These are phyloP conservation scores for Petrocephalus schoutedeni DNA, from an alignment of 2,797 vertebrate genomes.

Conservation along the genomic window DNA sequence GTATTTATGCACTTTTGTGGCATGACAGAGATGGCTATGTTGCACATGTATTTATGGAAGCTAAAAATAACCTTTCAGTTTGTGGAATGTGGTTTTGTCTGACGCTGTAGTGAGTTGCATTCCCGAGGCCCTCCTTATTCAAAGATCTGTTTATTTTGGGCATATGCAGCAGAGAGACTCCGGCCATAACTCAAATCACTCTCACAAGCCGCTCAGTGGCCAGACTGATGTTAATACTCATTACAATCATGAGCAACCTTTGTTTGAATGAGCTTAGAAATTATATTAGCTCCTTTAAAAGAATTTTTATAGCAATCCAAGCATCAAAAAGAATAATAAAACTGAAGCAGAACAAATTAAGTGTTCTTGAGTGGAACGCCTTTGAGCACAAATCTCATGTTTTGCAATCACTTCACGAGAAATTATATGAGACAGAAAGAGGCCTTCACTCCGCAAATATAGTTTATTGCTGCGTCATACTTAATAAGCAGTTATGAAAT, in stretches of 20 bases:
- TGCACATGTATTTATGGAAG: not conserved
- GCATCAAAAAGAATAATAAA: constrained; percentile 24
- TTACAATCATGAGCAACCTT: constrained; percentile 4
- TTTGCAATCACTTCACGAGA: constrained; percentile 5
- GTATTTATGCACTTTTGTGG: not conserved
- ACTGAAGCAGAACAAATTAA: constrained; percentile 18
- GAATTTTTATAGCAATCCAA: constrained; percentile 4
- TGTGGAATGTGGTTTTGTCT: not conserved
- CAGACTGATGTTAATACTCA: not conserved
- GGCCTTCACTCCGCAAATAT: not conserved
- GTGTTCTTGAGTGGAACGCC: not conserved
- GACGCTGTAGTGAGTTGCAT: not conserved
- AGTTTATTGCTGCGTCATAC: not conserved
- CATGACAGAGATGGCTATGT: not conserved
- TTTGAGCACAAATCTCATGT: not conserved
- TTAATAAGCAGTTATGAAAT: not conserved
- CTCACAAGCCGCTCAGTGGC: not conserved
- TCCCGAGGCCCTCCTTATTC: not conserved
- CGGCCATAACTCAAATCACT: not conserved
- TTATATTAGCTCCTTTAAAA: not conserved
- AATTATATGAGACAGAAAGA: not conserved
- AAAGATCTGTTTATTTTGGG: not conserved
- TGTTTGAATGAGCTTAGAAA: not conserved
- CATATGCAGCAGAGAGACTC: not conserved
- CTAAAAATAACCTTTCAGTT: not conserved